phyloP scores from a whole-genome alignment of 23 tunicate genomes.

The Diplosoma virens region DNA sequence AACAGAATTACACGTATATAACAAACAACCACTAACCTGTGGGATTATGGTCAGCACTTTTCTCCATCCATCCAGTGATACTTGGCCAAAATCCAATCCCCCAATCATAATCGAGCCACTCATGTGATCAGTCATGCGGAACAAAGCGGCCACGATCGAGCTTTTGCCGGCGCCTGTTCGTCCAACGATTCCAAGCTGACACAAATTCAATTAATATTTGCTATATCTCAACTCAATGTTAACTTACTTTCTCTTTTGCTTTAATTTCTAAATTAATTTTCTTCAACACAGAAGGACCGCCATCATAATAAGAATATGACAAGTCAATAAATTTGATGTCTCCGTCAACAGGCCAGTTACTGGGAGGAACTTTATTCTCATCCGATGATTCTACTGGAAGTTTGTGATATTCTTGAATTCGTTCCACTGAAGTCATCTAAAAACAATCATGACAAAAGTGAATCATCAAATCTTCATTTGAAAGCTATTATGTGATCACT shows the following conservation, averaged over 20 bases:
- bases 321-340: slow-evolving; percentile 39
- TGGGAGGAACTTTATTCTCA: slow-evolving; percentile 32
- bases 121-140: slow-evolving; percentile 43
- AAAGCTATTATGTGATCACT: no score
- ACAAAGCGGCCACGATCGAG: slow-evolving; percentile 68
- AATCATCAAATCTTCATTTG: no score
- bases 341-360: slow-evolving; percentile 66
- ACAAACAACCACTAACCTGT: no score
- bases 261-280: slow-evolving; percentile 33
- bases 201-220: not conserved
- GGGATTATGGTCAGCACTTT: slow-evolving; percentile 58
- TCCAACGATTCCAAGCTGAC: slow-evolving; percentile 80
- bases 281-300: slow-evolving; percentile 63
- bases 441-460: no score
- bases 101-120: slow-evolving; percentile 61
- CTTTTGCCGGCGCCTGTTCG: slow-evolving; percentile 93
- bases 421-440: slow-evolving; percentile 95
- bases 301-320: slow-evolving; percentile 61
- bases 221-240: not conserved
- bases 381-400: slow-evolving; percentile 51
- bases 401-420: slow-evolving; percentile 71
- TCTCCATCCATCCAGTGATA: slow-evolving; percentile 46
- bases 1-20: no score
- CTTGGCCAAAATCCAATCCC: slow-evolving; percentile 32
- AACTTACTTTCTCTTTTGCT: slow-evolving; percentile 61